Evolutionary conservation across 2,113 vertebrate species (phyloP).

Genomic region (Diadophis punctatus): DNA sequence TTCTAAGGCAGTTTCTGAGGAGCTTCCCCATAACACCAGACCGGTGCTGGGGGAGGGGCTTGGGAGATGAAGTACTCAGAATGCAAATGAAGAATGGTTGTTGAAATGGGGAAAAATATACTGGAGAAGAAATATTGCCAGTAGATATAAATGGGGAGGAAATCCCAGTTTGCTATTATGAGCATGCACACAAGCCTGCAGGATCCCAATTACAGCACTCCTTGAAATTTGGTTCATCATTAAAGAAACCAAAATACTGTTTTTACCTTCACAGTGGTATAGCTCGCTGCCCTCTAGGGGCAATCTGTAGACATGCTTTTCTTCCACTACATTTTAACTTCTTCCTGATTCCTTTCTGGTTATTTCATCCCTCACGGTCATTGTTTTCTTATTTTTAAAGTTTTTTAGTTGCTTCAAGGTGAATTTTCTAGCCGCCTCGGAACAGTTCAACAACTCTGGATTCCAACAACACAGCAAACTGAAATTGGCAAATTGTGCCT

Average conservation of each 20-base stretch:
- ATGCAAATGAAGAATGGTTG: background rate
- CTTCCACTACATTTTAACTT: background rate
- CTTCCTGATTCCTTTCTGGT: background rate
- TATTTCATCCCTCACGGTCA: too few species aligned
- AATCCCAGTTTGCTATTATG: background rate
- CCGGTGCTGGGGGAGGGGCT: background rate
- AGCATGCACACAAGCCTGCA: background rate
- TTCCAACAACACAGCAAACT: background rate
- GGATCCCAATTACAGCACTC: background rate
- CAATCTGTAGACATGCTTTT: background rate
- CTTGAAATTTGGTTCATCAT: background rate
- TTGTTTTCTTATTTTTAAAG: background rate
- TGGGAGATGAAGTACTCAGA: background rate
- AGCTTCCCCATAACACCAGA: background rate
- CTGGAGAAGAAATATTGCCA: background rate
- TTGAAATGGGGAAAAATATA: background rate
- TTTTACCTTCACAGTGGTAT: background rate
- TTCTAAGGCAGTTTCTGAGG: background rate
- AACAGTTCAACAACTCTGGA: background rate
- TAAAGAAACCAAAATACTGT: background rate
- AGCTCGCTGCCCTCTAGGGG: conserved; percentile 4
- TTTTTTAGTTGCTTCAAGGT: background rate
- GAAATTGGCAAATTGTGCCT: background rate
- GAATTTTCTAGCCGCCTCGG: background rate
- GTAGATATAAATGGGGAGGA: background rate